phyloP scores from a whole-genome alignment of 2,113 vertebrate species.

The Pseudorhombus dupliciocellatus region DNA sequence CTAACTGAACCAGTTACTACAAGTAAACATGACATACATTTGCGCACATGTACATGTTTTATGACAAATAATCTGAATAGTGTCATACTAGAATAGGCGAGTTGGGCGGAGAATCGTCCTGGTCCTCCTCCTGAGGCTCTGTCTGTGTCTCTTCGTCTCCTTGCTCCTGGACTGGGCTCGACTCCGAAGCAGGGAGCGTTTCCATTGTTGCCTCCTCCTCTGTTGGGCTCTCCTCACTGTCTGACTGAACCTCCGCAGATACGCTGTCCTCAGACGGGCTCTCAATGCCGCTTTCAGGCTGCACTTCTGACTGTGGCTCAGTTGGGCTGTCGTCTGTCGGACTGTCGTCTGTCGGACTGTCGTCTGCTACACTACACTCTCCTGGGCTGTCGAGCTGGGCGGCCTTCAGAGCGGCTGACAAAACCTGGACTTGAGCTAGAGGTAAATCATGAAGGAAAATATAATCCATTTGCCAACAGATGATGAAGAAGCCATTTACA shows the following conservation, averaged over 20 bases:
- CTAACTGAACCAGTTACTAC: background rate
- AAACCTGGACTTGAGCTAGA: slow-evolving; percentile 88
- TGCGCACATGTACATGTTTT: background rate
- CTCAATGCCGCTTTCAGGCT: slow-evolving; percentile 15
- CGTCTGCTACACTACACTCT: background rate
- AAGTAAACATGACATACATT: background rate
- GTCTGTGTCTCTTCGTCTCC: slow-evolving; percentile 70
- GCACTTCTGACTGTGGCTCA: slow-evolving; percentile 34
- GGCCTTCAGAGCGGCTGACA: slow-evolving; percentile 87
- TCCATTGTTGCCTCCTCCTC: slow-evolving; percentile 53
- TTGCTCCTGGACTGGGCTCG: slow-evolving; percentile 64
- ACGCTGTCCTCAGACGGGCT: slow-evolving; percentile 25
- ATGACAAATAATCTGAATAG: background rate
- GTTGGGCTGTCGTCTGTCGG: slow-evolving; percentile 37
- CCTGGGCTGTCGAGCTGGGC: slow-evolving; percentile 76
- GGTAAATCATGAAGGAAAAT: slow-evolving; percentile 14
- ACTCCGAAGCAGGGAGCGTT: slow-evolving; percentile 33
- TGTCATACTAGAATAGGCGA: slow-evolving; percentile 64
- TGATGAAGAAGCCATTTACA: background rate
- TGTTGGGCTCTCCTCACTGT: slow-evolving; percentile 36
- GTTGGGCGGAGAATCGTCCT: slow-evolving; percentile 61
- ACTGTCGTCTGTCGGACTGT: slow-evolving; percentile 45
- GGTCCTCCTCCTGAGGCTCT: slow-evolving; percentile 55
- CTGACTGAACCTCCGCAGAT: slow-evolving; percentile 56
- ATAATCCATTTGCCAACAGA: background rate